Base-by-base conservation (phyloP, 2,888 invertebrate genomes). In the Pardosa pseudoannulata region DNA sequence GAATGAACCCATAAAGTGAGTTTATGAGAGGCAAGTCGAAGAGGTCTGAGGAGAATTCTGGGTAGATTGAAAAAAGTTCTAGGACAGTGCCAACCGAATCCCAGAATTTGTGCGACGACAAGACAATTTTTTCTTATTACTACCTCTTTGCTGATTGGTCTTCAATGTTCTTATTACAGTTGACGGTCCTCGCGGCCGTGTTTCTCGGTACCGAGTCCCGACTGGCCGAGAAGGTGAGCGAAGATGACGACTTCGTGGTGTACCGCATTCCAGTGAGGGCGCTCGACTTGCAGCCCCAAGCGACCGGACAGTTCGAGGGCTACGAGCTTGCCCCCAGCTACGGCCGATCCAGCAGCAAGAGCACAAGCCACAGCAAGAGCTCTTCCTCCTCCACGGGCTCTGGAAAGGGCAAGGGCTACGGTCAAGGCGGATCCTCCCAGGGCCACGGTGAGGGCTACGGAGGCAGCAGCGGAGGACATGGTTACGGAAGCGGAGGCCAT, bases 161-260 rank as follows among this genome's bases (percentile, higher is more conserved):
- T n/a, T n/a, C n/a, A n/a, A n/a, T n/a, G 1, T 13, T 19, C 19
- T 50, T 50, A 19, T 19, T 19, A 19, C 19, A 19, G n/a, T 19
- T 50, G 19, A 19, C 50, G 19, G 50, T 50, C 6, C 41, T n/a
- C n/a, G n/a, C n/a, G 11, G 62, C 62, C n/a, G 50, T 71, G 32
- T 9, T 19, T 7, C 76, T 70, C 46, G 29, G 39, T 5, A 41
- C 27, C 39, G 11, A 65, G 7, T 80, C 87, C n/a, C 46, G 56
- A 29, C n/a, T 87, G 27, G 87, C 87, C 16, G 87, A 87, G 32
- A 87, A 87, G 50, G 80, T 87, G 7, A 87, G 87, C 41, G 87
- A 87, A 19, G 87, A 87, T 7, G 87, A 87, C 7, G 36, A 87
- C 65, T 87, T 87, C 28, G 80, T 87, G 9, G 87, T 87, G 0